Evolutionary conservation across 2,888 invertebrate species (phyloP).

Genomic region (Stenolophus ochropezus): DNA sequence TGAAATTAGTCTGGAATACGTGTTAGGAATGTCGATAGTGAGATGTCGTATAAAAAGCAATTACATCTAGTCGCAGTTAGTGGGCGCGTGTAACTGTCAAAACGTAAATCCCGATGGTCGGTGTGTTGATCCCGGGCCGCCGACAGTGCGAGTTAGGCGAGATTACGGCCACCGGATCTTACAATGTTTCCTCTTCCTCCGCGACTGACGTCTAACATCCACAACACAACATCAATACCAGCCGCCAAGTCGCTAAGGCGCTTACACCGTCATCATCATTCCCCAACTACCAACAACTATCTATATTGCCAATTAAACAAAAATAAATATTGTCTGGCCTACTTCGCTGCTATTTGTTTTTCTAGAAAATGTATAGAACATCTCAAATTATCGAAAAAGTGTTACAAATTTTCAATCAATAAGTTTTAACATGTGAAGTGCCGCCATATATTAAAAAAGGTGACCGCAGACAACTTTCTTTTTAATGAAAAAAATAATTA

Average conservation of each 20-base stretch:
- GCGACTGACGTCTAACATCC: conserved; percentile 31
- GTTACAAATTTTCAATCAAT: too few relatives aligned
- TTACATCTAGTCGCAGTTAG: conserved; percentile 66
- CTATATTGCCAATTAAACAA: not conserved
- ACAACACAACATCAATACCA: conserved; percentile 37
- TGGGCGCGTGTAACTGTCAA: conserved; percentile 67
- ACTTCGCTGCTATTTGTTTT: not conserved
- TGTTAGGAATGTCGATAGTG: conserved; percentile 32
- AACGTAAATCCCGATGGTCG: conserved; percentile 69
- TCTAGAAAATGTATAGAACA: too few relatives aligned
- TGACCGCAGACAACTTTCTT: too few relatives aligned
- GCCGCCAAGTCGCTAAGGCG: conserved; percentile 1
- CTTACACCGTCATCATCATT: conserved; percentile 9
- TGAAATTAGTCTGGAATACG: conserved; percentile 50
- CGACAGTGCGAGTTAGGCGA: conserved; percentile 34
- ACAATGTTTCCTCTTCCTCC: conserved; percentile 28
- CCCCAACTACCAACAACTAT: not conserved
- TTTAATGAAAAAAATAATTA: too few relatives aligned
- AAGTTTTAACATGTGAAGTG: too few relatives aligned
- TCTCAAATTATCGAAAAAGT: too few relatives aligned
- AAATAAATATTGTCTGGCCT: not conserved
- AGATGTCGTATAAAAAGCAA: conserved; percentile 67
- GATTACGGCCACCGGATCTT: conserved; percentile 46
- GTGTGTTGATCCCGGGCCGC: conserved; percentile 66
- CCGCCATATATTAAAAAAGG: too few relatives aligned